A percentile compares a stretch with the other conserved stretches of the same genome.
phyloP scores from a whole-genome alignment of 2,797 vertebrate species.

The Hoplostethus mediterraneus region DNA sequence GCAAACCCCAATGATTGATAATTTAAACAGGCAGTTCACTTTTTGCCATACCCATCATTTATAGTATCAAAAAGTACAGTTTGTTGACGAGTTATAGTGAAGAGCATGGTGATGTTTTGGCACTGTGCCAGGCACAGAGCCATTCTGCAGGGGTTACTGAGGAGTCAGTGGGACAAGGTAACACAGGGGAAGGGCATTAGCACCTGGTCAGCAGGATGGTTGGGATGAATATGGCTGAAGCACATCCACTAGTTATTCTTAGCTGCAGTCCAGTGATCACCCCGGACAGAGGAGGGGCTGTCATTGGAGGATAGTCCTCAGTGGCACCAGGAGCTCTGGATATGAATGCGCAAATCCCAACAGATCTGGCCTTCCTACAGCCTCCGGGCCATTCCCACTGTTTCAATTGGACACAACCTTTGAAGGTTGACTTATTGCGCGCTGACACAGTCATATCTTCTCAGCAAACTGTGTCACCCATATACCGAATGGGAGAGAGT shows the following conservation, averaged over 20 bases:
- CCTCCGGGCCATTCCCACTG: slow-evolving; percentile 10
- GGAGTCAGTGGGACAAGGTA: slow-evolving; percentile 54
- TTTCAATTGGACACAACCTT: slow-evolving; percentile 24
- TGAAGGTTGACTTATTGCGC: slow-evolving; percentile 37
- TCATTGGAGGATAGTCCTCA: slow-evolving; percentile 41
- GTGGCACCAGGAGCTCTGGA: slow-evolving; percentile 33
- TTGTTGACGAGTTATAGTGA: slow-evolving; percentile 31
- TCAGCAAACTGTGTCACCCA: slow-evolving; percentile 19
- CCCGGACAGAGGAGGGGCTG: slow-evolving; percentile 27
- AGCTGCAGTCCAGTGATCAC: slow-evolving; percentile 45
- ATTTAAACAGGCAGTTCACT: slow-evolving; percentile 23
- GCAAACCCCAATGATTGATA: slow-evolving; percentile 7
- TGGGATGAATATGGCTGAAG: slow-evolving; percentile 48
- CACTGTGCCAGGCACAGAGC: slow-evolving; percentile 1
- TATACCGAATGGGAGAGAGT: not conserved
- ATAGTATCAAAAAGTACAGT: slow-evolving; percentile 14
- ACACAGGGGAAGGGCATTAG: slow-evolving; percentile 50
- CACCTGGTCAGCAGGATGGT: slow-evolving; percentile 52
- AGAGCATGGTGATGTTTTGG: slow-evolving; percentile 27
- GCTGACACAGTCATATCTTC: slow-evolving; percentile 33
- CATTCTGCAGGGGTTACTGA: slow-evolving; percentile 27
- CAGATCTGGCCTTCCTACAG: slow-evolving; percentile 33
- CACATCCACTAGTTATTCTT: slow-evolving; percentile 61
- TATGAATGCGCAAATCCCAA: slow-evolving; percentile 38
- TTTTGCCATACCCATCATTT: slow-evolving; percentile 32